Evolutionary conservation across 2,797 vertebrate species (phyloP), one percentile per base, ranked within the genome.

Genomic region (Petrocephalus schoutedeni): DNA sequence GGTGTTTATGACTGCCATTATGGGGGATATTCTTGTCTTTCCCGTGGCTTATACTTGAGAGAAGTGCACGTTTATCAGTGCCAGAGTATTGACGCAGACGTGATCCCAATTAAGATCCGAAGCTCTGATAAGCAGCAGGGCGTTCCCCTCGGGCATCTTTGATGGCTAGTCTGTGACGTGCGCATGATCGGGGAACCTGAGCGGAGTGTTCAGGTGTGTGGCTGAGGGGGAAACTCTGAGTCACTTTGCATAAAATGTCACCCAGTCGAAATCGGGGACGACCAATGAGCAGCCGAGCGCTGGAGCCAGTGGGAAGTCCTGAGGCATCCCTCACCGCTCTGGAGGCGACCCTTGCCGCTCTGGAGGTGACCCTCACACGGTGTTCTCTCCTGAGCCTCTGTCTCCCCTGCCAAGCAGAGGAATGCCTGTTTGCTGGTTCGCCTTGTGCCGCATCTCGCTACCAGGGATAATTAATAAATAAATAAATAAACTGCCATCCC

Each of bases 371-470:
- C 49, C 53, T 23, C 28, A 82, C 53, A 45, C 41, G 41, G 41
- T 45, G 41, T 45, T 45, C 41, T 45, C 41, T 4, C 41, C 41
- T 45, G 41, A 45, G 41, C 41, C 41, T 86, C 28, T 23, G 53
- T 49, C 67, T 16, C 67, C 21, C 32, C 87, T 49, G 64, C 19
- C 19, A 83, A 80, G 32, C 59, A 28, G 36, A 84, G 74, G 28
- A 87, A 85, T 87, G 85, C 87, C 89, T 89, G 89, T 87, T 87
- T 89, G 67, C 89, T 87, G 45, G 45, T 54, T 86, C 85, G 6
- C 71, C 23, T 67, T 88, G 8, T 36, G 74, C 85, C 56, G 21
- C 41, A 77, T 74, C 64, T 41, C 51, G 4, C 61, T 36, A 77
- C 82, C 83, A 36, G 67, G 10, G 64, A 12, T 6, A 51, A 51